Evolutionary conservation across 1,140 invertebrate genomes (phyloP).

Genomic region (Drosophila melanica): DNA sequence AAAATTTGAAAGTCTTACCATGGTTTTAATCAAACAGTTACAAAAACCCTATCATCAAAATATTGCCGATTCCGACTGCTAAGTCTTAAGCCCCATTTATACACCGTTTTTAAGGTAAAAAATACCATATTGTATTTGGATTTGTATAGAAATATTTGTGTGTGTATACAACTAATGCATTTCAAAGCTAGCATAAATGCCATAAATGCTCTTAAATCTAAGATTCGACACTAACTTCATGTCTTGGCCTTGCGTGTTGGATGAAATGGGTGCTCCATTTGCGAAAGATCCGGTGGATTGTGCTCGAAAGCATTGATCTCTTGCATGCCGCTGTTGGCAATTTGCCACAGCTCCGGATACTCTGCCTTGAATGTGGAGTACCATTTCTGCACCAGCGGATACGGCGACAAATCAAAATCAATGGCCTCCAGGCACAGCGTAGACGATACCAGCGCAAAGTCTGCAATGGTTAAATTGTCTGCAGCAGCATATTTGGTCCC

Average conservation of each 20-base stretch:
- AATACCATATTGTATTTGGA: background rate
- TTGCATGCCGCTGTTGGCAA: conserved; percentile 87
- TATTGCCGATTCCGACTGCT: no score
- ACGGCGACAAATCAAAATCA: conserved; percentile 87
- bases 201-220: conserved; percentile 21
- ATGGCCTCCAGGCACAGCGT: conserved; percentile 90
- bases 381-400: conserved; percentile 86
- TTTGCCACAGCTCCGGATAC: conserved; percentile 88
- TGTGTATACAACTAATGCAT: conserved; percentile 2
- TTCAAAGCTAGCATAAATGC: conserved; percentile 12
- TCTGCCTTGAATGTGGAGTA: conserved; percentile 88
- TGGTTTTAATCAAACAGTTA: no score
- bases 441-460: conserved; percentile 88
- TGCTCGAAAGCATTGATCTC: conserved; percentile 87
- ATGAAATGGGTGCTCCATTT: conserved; percentile 89
- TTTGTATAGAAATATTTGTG: conserved; percentile 26
- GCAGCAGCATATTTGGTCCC: conserved; percentile 88
- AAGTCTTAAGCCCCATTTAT: no score
- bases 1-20: no score
- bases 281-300: conserved; percentile 88
- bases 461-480: conserved; percentile 89
- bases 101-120: no score
- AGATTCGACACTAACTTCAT: conserved; percentile 19
- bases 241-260: conserved; percentile 85
- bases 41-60: no score